Evolutionary conservation across 2,888 invertebrate genomes (phyloP).

Genomic region (Chrysolina haemoptera): DNA sequence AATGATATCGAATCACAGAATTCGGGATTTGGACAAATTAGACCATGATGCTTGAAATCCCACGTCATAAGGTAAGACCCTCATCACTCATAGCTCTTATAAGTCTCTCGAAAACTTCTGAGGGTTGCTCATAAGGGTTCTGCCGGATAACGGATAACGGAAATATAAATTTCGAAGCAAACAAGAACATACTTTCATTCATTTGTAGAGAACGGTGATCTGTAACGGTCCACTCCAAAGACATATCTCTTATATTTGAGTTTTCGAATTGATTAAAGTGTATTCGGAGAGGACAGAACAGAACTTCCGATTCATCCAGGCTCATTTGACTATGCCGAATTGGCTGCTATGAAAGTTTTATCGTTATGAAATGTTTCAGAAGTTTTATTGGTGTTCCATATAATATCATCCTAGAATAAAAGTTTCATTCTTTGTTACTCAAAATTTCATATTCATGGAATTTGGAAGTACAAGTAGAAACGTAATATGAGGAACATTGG

Average conservation of each 20-base stretch:
- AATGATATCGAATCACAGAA: no score
- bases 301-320: not conserved
- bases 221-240: not conserved
- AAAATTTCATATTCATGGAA: not conserved
- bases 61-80: no score
- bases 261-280: not conserved
- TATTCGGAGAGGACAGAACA: not conserved
- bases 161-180: no score
- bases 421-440: not conserved
- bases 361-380: not conserved
- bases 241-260: not conserved
- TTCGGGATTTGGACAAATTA: no score
- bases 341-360: not conserved
- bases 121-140: no score
- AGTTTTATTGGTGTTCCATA: constrained; percentile 7
- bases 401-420: not conserved
- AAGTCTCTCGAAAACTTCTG: no score
- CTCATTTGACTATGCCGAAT: not conserved
- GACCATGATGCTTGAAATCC: no score
- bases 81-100: no score
- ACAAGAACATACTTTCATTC: no score
- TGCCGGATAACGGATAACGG: no score
- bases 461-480: not conserved
- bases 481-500: no score
- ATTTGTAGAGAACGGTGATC: no score